phyloP scores from a whole-genome alignment of 2,113 vertebrate genomes.

The Entomyzon cyanotis region DNA sequence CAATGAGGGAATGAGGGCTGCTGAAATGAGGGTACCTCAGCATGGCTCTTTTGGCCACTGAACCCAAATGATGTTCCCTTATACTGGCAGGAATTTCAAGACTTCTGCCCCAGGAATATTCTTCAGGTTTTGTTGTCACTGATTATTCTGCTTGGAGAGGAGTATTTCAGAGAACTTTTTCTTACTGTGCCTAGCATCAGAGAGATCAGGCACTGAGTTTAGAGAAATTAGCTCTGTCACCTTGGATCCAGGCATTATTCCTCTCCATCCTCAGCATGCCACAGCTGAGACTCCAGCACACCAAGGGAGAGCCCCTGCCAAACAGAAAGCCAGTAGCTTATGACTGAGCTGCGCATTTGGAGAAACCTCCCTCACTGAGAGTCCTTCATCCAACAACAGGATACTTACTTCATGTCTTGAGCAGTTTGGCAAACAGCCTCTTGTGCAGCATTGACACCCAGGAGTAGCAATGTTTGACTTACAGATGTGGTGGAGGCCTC shows the following conservation, averaged over 20 bases:
- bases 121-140: not conserved
- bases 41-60: not conserved
- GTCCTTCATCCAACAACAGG: accelerated
- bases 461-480: not conserved
- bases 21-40: not conserved
- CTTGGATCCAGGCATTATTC: not conserved
- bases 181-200: not conserved
- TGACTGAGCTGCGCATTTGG: no score
- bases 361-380: not conserved
- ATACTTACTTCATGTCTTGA: not conserved
- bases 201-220: not conserved
- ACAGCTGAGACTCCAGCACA: not conserved
- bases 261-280: not conserved
- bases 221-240: not conserved
- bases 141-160: not conserved
- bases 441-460: not conserved
- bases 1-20: not conserved
- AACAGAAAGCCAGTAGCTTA: not conserved
- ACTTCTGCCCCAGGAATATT: not conserved
- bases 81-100: not conserved
- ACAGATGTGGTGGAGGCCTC: not conserved
- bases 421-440: not conserved
- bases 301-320: not conserved
- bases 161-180: not conserved
- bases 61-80: no score